Conservation (phyloP, 2,888 invertebrate species). For the Seira ritae region DNA sequence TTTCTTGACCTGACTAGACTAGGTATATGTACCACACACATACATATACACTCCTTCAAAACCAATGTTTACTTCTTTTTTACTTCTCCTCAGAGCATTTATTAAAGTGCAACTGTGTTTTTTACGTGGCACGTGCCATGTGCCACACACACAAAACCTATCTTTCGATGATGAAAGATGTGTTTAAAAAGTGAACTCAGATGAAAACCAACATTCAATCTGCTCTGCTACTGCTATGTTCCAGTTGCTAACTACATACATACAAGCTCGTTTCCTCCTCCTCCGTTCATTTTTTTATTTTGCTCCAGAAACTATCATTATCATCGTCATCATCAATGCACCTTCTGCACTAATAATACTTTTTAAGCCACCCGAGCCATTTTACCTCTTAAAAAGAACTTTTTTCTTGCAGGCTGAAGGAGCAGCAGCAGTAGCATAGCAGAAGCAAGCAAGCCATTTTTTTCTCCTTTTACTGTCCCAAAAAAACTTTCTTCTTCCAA, state of each 20-base stretch:
- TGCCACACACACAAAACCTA: slow-evolving; percentile 56
- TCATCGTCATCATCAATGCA: slow-evolving; percentile 18
- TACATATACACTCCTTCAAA: neutral
- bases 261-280: neutral
- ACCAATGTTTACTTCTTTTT: slow-evolving; percentile 12
- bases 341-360: slow-evolving; percentile 20
- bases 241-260: neutral
- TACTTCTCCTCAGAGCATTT: slow-evolving; percentile 10
- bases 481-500: slow-evolving; percentile 48
- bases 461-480: slow-evolving; percentile 43
- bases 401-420: neutral
- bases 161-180: slow-evolving; percentile 50
- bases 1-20: slow-evolving; percentile 42
- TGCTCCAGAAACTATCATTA: slow-evolving; percentile 21
- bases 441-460: neutral
- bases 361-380: slow-evolving; percentile 16
- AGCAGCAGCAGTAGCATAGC: no score
- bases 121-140: slow-evolving; percentile 55
- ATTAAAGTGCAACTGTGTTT: slow-evolving; percentile 56
- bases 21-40: neutral
- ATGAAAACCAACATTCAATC: slow-evolving; percentile 43
- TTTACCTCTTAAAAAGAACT: slow-evolving; percentile 3
- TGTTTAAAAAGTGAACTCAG: slow-evolving; percentile 46
- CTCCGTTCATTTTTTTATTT: slow-evolving; percentile 10
- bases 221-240: neutral